These are phyloP conservation scores for Halcyon leucocephala DNA, from an alignment of 2,797 vertebrate genomes.

Conservation along the genomic window DNA sequence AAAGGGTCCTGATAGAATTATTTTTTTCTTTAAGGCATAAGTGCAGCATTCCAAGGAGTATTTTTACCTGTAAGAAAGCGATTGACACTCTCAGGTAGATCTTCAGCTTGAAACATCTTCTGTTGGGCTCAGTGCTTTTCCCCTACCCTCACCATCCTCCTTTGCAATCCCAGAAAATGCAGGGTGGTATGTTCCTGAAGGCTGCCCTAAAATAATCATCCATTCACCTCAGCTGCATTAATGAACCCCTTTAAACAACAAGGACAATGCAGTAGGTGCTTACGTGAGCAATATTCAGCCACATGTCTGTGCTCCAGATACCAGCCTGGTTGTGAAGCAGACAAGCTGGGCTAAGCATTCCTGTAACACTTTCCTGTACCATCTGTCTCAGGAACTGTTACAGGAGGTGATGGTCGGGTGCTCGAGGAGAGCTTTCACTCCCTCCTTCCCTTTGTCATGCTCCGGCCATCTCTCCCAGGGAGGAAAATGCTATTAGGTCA, in stretches of 20 bases:
- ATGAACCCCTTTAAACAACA: background rate
- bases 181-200: background rate
- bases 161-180: background rate
- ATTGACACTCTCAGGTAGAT: background rate
- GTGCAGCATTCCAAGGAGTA: background rate
- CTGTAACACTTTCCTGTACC: background rate
- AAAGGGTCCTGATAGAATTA: background rate
- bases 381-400: background rate
- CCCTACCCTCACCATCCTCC: background rate
- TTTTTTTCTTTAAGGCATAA: background rate
- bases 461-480: background rate
- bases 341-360: background rate
- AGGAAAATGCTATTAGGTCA: background rate
- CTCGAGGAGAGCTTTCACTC: accelerated
- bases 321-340: background rate
- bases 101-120: background rate
- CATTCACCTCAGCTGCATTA: background rate
- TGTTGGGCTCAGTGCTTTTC: background rate
- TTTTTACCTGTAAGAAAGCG: background rate
- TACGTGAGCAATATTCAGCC: background rate
- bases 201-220: background rate
- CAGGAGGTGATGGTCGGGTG: background rate
- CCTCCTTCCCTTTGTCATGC: background rate
- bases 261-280: background rate
- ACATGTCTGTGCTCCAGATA: background rate